Conservation (phyloP, 2,113 vertebrate species). For the Sturnira hondurensis region DNA sequence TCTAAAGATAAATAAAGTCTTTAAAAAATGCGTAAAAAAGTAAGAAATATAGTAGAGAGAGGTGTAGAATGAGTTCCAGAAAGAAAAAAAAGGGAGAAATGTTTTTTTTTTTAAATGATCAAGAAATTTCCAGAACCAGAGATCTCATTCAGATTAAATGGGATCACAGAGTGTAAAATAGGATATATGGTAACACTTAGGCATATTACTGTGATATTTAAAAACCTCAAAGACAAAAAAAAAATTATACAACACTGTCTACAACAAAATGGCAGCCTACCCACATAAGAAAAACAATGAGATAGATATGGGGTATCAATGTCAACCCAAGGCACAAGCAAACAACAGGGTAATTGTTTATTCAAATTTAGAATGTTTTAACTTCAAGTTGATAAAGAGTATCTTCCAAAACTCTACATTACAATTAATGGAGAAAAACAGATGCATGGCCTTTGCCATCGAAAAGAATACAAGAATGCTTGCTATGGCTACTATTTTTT, state of each 20-base stretch:
- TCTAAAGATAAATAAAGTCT: no score
- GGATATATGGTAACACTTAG: not conserved
- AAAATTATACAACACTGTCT: not conserved
- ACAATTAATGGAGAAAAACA: not conserved
- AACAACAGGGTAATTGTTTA: not conserved
- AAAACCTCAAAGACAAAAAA: not conserved
- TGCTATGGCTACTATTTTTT: not conserved
- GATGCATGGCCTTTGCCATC: not conserved
- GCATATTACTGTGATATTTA: not conserved
- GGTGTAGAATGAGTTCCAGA: not conserved
- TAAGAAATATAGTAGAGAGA: not conserved
- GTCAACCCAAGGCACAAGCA: not conserved
- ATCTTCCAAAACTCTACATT: not conserved
- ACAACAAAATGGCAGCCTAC: not conserved
- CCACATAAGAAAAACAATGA: not conserved
- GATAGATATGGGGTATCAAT: not conserved
- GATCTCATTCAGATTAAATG: not conserved
- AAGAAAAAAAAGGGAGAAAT: not conserved
- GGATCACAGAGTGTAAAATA: not conserved
- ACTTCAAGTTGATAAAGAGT: not conserved
- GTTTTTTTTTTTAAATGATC: not conserved
- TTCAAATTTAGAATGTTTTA: not conserved
- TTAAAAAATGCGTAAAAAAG: not conserved
- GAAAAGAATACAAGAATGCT: not conserved
- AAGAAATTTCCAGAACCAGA: slow-evolving; percentile 6